Percentiles rank a stretch among this genome's conserved stretches.
Evolutionary conservation across 2,888 invertebrate species (phyloP).

Genomic region (Elegia similella): DNA sequence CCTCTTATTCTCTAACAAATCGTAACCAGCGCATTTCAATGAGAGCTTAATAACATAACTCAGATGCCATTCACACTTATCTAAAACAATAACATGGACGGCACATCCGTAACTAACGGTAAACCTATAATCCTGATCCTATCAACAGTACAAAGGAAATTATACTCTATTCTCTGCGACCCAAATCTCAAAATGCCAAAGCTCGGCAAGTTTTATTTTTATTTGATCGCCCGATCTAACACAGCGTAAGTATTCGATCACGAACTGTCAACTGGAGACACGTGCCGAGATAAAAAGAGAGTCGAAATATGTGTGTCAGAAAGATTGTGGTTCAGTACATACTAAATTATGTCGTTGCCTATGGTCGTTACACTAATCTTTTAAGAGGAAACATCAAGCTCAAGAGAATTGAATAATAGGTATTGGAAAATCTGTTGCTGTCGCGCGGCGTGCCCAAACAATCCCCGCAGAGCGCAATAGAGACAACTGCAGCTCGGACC

Average conservation of each 20-base stretch:
- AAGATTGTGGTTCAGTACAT: conserved; percentile 2
- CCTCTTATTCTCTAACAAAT: no score
- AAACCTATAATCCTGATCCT: conserved; percentile 15
- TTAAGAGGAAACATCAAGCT: no score
- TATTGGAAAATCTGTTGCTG: no score
- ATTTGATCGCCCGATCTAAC: conserved; percentile 32
- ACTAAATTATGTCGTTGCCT: no score
- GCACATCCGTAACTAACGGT: conserved; percentile 20
- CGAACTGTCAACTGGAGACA: conserved; percentile 52
- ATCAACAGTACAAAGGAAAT: conserved; percentile 3
- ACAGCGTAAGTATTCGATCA: conserved; percentile 62
- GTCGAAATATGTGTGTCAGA: background rate
- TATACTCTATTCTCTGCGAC: background rate
- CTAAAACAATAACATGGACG: conserved; percentile 8
- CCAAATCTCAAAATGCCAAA: conserved; percentile 2
- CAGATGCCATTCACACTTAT: conserved; percentile 20
- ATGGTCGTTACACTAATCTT: no score
- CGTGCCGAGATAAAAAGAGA: conserved; percentile 23
- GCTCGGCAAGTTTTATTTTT: conserved; percentile 25
- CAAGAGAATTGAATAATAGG: no score
- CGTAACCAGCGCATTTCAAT: background rate
- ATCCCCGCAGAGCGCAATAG: no score
- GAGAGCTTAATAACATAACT: conserved; percentile 2
- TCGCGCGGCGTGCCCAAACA: no score
- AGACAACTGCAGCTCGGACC: no score